Evolutionary conservation across 2,797 vertebrate species (phyloP), one percentile per base, ranked within the genome.

Genomic region (Poeciliopsis turneri): DNA sequence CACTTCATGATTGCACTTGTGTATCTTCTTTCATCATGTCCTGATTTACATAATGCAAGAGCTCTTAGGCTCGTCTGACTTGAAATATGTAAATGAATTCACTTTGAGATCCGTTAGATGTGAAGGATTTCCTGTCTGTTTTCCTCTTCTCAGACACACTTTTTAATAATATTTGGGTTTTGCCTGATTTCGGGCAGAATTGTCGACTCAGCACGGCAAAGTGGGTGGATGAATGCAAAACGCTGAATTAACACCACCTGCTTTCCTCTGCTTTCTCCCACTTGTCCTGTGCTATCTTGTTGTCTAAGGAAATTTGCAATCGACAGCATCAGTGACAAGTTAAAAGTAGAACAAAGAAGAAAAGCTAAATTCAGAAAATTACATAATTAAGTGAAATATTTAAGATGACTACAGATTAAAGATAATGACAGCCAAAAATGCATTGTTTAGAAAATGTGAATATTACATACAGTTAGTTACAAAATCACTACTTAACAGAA

Each of bases 41-140:
- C 76, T 78, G 8, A 88, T 93, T 92, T 91, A 84, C 90, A 92
- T 93, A 89, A 90, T 89, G 77, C 72, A 79, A 88, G 82, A 76
- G 78, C 90, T 86, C 71, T 84, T 76, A 89, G 81, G 79, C 79
- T 80, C n/a, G 6, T 80, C 74, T 82, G 78, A 77, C 80, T 91
- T 75, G 69, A 88, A 90, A 89, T 85, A 92, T 92, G 89, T 68
- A 87, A 91, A 94, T 88, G 5, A 1, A 33, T 59, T 82, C 6
- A 41, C 80, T 82, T 36, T 72, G 45, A 39, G 61, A 66, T 33
- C 3, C 61, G 23, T 36, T 39, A 33, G 33, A 66, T 66, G 33
- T 66, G 33, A 66, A 66, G 30, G 16, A 49, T 12, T 47, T 47
- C 46, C 41, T 47, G 57, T 46, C 43, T 36, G 33, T 66, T 66